These are phyloP conservation scores for Drosophila mulleri DNA, from an alignment of 2,888 invertebrate species.

Conservation along the genomic window DNA sequence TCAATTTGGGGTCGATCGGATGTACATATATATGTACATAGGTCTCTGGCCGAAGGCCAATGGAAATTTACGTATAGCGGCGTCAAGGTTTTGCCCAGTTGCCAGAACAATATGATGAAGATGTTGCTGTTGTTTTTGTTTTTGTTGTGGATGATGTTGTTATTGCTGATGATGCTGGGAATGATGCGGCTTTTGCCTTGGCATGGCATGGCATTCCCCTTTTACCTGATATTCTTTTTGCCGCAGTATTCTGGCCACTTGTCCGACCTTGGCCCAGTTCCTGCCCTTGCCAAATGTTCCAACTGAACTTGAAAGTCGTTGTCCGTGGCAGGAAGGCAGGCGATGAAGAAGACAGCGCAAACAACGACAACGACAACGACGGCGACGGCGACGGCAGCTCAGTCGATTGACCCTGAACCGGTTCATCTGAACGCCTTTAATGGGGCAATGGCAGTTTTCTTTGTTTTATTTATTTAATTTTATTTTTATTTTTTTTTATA, in stretches of 20 bases:
- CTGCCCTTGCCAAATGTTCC: conserved; percentile 64
- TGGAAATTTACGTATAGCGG: conserved; percentile 13
- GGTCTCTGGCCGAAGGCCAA: conserved; percentile 14
- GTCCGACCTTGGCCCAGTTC: conserved; percentile 72
- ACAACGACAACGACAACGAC: not conserved
- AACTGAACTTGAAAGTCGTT: conserved; percentile 76
- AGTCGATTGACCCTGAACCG: conserved; percentile 68
- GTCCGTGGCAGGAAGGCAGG: conserved; percentile 48
- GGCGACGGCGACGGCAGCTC: conserved; percentile 18
- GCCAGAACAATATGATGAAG: conserved; percentile 4
- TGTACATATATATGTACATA: not conserved
- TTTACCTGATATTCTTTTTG: conserved; percentile 32
- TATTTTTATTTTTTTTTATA: not conserved
- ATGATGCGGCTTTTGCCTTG: conserved; percentile 33
- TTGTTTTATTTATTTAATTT: conserved; percentile 8
- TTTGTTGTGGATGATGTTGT: not conserved
- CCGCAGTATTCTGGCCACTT: conserved; percentile 43
- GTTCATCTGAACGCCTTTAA: conserved; percentile 54
- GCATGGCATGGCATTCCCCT: conserved; percentile 26
- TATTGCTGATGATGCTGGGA: conserved; percentile 1
- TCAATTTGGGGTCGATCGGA: conserved; percentile 21
- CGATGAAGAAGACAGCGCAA: conserved; percentile 10
- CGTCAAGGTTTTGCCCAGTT: conserved; percentile 29
- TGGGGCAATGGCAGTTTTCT: conserved; percentile 52
- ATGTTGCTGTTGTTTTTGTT: not conserved